phyloP scores from a whole-genome alignment of 2,797 vertebrate species.

The Acipenser transmontanus region DNA sequence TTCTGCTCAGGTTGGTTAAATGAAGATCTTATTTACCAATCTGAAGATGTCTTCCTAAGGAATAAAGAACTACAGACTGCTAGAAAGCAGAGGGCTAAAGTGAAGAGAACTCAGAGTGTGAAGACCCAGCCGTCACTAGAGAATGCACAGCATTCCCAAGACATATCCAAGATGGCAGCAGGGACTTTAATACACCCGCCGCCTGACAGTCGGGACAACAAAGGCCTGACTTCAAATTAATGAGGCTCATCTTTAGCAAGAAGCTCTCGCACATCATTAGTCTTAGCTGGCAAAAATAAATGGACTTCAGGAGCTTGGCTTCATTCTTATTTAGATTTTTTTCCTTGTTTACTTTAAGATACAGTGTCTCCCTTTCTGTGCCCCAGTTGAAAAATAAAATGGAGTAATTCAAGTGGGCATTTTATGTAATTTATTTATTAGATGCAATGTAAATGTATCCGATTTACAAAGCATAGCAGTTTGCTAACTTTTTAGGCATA shows the following conservation, averaged over 20 bases:
- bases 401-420: too few species aligned
- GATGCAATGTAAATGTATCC: too few species aligned
- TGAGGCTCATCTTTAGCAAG: conserved; percentile 37
- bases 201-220: conserved; percentile 19
- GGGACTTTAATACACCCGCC: conserved; percentile 13
- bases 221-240: conserved; percentile 26
- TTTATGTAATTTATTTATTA: too few species aligned
- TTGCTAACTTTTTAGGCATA: too few species aligned
- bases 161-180: conserved; percentile 3
- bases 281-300: conserved; percentile 53
- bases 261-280: conserved; percentile 35
- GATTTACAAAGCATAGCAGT: too few species aligned
- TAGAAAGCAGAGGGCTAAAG: conserved; percentile 41
- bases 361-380: conserved; percentile 4
- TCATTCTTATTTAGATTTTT: conserved; percentile 36
- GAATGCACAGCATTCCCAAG: conserved; percentile 18
- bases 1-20: conserved; percentile 46
- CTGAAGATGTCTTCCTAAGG: conserved; percentile 53
- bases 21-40: conserved; percentile 53
- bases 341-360: conserved; percentile 33
- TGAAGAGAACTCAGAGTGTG: conserved; percentile 36
- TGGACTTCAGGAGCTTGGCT: conserved; percentile 29
- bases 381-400: conserved; percentile 12
- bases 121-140: conserved; percentile 27
- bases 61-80: conserved; percentile 39